Base-by-base conservation (phyloP, 1,140 invertebrate genomes). In the Episyrphus balteatus region DNA sequence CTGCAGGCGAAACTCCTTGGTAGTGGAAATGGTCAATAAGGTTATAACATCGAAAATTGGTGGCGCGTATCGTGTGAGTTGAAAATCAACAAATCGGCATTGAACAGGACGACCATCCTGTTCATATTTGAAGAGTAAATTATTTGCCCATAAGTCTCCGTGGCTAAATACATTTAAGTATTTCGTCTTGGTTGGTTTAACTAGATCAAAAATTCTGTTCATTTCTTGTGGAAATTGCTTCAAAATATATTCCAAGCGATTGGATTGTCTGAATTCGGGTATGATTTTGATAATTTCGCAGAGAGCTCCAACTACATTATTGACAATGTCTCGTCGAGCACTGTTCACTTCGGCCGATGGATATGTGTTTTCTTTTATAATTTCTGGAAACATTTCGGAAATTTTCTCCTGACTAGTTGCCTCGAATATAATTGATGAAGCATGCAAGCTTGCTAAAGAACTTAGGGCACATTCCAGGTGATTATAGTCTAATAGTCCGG, bases 141-240 rank as follows among this genome's bases (percentile, higher is more conserved):
- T 83, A 52, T 78, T 80, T 2, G 69, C 57, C 77, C 80, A 81
- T 5, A 80, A 51, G 63, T 82, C 77, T 0, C 75, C 74, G 57
- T 82, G 81, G 14, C 66, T 63, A 1, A 80, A 53, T 1, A 75
- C 73, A 47, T 81, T 82, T n/a, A 64, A 58, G 39, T 72, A 73
- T 17, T 57, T 68, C 5, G 55, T 33, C 2, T 74, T 77, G 0
- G 72, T 70, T 48, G 70, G 67, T n/a, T n/a, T n/a, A 19, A 69
- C 58, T 1, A 73, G 62, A 11, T 71, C 60, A 14, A 70, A 69
- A 2, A 76, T 62, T 2, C 49, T 47, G 1, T 70, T 56, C 57
- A 68, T 73, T 12, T 68, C 51, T 34, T 59, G 56, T 0, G 61
- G 62, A 19, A 72, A 58, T 26, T 58, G 57, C 17, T 58, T 46